These are phyloP conservation scores for Amyelois transitella DNA, from an alignment of 1,140 invertebrate genomes.

Conservation along the genomic window DNA sequence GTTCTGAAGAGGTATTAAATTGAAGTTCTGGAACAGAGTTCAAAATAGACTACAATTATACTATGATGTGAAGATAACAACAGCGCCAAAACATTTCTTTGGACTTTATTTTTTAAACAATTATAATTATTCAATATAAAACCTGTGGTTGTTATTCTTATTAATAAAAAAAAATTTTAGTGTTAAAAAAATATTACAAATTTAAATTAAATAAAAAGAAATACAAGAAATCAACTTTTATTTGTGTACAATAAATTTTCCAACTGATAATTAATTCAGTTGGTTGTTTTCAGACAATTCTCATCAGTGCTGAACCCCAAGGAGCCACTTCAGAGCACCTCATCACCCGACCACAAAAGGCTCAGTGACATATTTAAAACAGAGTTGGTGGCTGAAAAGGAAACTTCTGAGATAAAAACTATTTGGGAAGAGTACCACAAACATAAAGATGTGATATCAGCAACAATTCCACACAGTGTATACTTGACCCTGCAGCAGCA, in stretches of 20 bases:
- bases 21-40: too few species aligned
- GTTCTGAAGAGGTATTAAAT: too few species aligned
- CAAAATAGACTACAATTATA: too few species aligned
- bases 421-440: constrained; percentile 91
- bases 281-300: constrained; percentile 61
- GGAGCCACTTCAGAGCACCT: constrained; percentile 37
- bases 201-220: background rate
- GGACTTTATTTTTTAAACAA: too few species aligned
- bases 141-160: background rate
- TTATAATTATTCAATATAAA: too few species aligned
- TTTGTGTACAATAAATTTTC: background rate
- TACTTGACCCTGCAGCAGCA: constrained; percentile 77
- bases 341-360: constrained; percentile 67
- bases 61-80: too few species aligned
- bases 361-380: constrained; percentile 86
- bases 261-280: background rate
- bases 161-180: background rate
- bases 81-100: too few species aligned
- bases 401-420: constrained; percentile 81
- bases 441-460: constrained; percentile 83
- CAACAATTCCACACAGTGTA: constrained; percentile 77
- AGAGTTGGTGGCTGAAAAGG: constrained; percentile 84
- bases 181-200: constrained; percentile 7
- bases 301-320: constrained; percentile 76
- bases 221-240: background rate